Conservation (phyloP, 2,113 vertebrate species). For the Crotalus horridus region DNA sequence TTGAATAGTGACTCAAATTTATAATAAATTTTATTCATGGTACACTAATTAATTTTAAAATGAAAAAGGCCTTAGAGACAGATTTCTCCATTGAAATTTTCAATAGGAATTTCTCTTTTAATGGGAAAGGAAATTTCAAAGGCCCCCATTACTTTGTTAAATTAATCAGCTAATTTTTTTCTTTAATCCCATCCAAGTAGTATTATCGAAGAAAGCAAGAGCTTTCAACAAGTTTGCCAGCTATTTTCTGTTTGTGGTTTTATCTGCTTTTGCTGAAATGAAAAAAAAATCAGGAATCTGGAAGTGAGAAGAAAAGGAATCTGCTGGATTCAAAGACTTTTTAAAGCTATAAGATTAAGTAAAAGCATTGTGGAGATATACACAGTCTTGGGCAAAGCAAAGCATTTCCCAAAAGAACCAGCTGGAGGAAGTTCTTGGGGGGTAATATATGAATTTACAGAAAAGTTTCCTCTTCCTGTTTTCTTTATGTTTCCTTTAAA, state of each 20-base stretch:
- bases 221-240: not conserved
- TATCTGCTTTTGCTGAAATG: accelerated
- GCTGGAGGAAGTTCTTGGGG: not conserved
- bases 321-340: not conserved
- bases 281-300: not conserved
- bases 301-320: not conserved
- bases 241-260: conserved; percentile 8
- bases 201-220: conserved; percentile 1
- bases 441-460: not conserved
- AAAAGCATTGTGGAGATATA: not conserved
- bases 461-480: not conserved
- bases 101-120: conserved; percentile 13
- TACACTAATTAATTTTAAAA: conserved; percentile 4
- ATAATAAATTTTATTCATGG: conserved; percentile 8
- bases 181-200: not conserved
- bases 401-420: not conserved
- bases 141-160: not conserved
- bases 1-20: not conserved
- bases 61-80: not conserved
- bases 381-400: not conserved
- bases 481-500: not conserved
- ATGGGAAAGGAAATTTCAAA: not conserved
- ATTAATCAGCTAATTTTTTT: not conserved
- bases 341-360: not conserved
- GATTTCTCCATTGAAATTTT: not conserved